phyloP scores from a whole-genome alignment of 1,140 invertebrate genomes.

The Drosophila lacertosa region DNA sequence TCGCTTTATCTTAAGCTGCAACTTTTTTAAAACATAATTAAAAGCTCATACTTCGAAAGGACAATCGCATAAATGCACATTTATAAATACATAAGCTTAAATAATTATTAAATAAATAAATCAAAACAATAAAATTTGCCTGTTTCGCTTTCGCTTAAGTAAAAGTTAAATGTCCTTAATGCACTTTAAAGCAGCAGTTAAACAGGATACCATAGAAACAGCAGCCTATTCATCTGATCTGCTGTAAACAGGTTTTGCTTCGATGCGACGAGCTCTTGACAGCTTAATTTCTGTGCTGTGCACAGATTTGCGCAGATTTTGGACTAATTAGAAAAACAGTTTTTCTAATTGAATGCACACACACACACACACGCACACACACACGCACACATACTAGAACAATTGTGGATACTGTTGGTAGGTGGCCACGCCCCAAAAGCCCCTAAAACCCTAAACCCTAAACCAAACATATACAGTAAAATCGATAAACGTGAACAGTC shows the following conservation, averaged over 20 bases:
- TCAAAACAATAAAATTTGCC: too few relatives aligned
- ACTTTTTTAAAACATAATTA: constrained; percentile 15
- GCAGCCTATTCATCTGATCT: too few relatives aligned
- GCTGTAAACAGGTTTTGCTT: too few relatives aligned
- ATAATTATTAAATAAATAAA: too few relatives aligned
- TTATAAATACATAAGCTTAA: neutral
- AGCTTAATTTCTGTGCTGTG: constrained; percentile 14
- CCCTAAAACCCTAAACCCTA: too few relatives aligned
- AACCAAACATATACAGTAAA: constrained; percentile 29
- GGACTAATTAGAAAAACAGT: constrained; percentile 65
- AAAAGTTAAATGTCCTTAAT: too few relatives aligned
- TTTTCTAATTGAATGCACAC: constrained; percentile 55
- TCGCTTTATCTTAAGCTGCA: neutral
- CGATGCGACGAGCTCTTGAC: neutral
- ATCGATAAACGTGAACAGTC: constrained; percentile 53
- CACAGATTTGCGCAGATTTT: constrained; percentile 11
- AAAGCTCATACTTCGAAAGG: neutral
- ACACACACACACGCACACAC: constrained; percentile 1
- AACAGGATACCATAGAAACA: too few relatives aligned
- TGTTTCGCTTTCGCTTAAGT: too few relatives aligned
- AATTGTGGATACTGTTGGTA: constrained; percentile 2
- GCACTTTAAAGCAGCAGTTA: too few relatives aligned
- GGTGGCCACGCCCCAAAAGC: constrained; percentile 2
- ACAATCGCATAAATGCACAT: neutral
- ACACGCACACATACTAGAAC: constrained; percentile 1